These are phyloP conservation scores for Zoanthus solanderi DNA, from an alignment of 92 coral and sea anemone genomes.

Conservation along the genomic window DNA sequence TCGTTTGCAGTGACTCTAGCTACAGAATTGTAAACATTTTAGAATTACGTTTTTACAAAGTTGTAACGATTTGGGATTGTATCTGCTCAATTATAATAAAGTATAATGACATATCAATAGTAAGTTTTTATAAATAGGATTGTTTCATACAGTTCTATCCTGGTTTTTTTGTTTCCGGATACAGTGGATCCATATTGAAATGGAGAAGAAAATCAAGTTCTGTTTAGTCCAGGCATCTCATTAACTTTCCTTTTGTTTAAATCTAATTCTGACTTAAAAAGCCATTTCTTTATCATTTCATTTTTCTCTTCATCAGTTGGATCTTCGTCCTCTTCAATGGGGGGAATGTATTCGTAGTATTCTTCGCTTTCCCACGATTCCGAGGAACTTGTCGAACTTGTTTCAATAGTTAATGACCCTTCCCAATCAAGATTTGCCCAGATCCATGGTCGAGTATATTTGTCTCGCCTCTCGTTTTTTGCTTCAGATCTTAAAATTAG, in stretches of 20 bases:
- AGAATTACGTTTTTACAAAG: too few relatives aligned
- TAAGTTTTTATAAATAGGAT: too few relatives aligned
- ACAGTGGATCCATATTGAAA: too few relatives aligned
- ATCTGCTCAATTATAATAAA: too few relatives aligned
- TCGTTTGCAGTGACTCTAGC: too few relatives aligned
- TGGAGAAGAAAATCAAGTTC: too few relatives aligned
- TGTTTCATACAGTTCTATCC: too few relatives aligned
- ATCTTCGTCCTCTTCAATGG: slow-evolving; percentile 22
- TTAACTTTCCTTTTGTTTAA: neutral
- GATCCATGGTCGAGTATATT: slow-evolving; percentile 7
- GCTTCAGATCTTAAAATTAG: neutral
- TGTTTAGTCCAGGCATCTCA: too few relatives aligned
- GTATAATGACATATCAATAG: too few relatives aligned
- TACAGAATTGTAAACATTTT: too few relatives aligned
- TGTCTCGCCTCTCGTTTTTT: neutral
- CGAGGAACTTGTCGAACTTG: neutral
- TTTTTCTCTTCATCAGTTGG: slow-evolving; percentile 11
- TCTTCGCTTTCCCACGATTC: neutral
- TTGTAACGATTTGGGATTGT: too few relatives aligned
- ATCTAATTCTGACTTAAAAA: neutral
- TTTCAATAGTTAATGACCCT: neutral
- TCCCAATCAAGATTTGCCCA: slow-evolving; percentile 40
- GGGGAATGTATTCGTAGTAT: slow-evolving; percentile 1
- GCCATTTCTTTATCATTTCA: slow-evolving; percentile 42
- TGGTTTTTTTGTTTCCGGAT: too few relatives aligned